These are phyloP conservation scores for Sycophila texana DNA, from an alignment of 2,888 invertebrate species.

Conservation along the genomic window DNA sequence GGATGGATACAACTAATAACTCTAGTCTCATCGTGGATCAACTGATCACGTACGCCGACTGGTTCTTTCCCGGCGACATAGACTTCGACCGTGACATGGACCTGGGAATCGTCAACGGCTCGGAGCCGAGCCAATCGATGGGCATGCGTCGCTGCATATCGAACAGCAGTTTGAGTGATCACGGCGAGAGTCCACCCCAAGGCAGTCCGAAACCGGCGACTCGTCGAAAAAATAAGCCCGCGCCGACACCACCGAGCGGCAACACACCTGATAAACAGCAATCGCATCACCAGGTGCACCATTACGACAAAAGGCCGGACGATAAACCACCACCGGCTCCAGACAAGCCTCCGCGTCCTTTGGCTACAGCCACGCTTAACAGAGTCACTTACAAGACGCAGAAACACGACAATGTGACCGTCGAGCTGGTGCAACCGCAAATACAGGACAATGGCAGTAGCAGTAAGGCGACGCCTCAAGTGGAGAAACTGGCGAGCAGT, in stretches of 20 bases:
- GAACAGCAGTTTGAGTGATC: conserved; percentile 82
- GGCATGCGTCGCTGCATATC: conserved; percentile 79
- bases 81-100: conserved; percentile 81
- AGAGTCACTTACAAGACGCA: conserved; percentile 79
- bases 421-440: conserved; percentile 62
- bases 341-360: conserved; percentile 82
- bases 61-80: conserved; percentile 88
- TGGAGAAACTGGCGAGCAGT: conserved; percentile 5
- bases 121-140: conserved; percentile 61
- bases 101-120: conserved; percentile 65
- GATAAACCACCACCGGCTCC: conserved; percentile 76
- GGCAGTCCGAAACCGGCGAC: conserved; percentile 85
- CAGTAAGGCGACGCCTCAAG: not conserved
- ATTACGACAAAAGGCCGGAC: conserved; percentile 67
- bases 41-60: conserved; percentile 87
- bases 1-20: conserved; percentile 88
- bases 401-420: conserved; percentile 75
- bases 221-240: conserved; percentile 86
- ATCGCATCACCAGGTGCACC: conserved; percentile 42
- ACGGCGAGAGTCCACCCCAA: conserved; percentile 82
- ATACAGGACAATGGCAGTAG: conserved; percentile 39
- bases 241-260: conserved; percentile 82
- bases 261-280: conserved; percentile 72
- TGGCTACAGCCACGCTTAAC: conserved; percentile 80
- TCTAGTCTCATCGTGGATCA: conserved; percentile 91